Base-by-base conservation (phyloP, 2,113 vertebrate genomes). In the Oxyruncus cristatus region DNA sequence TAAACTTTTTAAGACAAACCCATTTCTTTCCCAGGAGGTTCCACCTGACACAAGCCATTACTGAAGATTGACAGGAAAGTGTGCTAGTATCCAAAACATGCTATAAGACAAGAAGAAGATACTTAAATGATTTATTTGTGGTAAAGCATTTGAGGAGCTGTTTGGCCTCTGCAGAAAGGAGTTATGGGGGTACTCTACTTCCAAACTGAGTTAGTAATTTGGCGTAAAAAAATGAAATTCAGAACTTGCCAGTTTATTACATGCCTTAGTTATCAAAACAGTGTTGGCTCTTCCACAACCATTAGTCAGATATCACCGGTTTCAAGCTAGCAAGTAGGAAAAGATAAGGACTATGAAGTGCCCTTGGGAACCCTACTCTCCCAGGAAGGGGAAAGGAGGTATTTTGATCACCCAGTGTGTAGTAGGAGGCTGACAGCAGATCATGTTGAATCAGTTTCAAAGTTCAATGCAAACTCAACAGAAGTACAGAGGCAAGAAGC, bases 1-100 rank as follows among this genome's bases (percentile, higher is more conserved):
- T 98, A 96, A 98, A 97, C 96, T 92, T 96, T 97, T 98, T 81
- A 98, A 97, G 92, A 94, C 95, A 98, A 98, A 97, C 82, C 88
- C 93, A 93, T 97, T 97, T 98, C 53, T 65, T 91, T 97, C 97
- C 97, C 97, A 96, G 78, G 95, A 98, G 96, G 44, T 71, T 93
- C 85, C 81, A 73, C 72, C 93, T 98, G 97, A 97, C 97, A 98
- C 80, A 97, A 97, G 65, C 23, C 82, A 98, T 98, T 98, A 98
- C 53, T 75, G 85, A 92, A 97, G 97, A 98, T 95, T 97, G 97
- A 98, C 96, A 96, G 94, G 96, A 89, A 97, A 97, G 92, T 85
- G 89, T 97, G 53, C 93, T 91, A 95, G 95, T 97, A 97, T 89
- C 88, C 90, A 95, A 96, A 93, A 96, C 85, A 68, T 75, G 70